phyloP scores from a whole-genome alignment of 2,113 vertebrate species.

The Corythaeola cristata region DNA sequence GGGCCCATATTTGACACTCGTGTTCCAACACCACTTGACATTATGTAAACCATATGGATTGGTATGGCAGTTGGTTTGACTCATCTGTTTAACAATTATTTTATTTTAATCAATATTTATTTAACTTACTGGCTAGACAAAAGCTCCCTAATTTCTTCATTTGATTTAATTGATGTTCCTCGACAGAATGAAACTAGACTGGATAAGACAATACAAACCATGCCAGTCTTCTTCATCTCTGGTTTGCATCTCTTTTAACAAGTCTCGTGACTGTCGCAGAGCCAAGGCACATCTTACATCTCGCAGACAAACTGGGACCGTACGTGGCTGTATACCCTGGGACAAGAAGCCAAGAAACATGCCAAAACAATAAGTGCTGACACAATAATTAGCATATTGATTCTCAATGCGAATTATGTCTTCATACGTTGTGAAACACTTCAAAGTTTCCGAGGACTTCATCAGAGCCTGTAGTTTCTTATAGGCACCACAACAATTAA shows the following conservation, averaged over 20 bases:
- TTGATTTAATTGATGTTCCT: neutral
- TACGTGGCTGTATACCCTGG: neutral
- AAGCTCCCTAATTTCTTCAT: constrained; percentile 39
- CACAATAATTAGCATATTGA: constrained; percentile 54
- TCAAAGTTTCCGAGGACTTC: constrained; percentile 17
- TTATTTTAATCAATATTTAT: constrained; percentile 58
- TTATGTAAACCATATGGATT: neutral
- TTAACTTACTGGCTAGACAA: constrained; percentile 17
- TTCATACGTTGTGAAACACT: constrained; percentile 19
- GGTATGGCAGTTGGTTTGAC: constrained; percentile 18
- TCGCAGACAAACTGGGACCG: neutral
- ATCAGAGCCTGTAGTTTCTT: constrained; percentile 5
- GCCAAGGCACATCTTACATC: neutral
- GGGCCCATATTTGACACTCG: constrained; percentile 11
- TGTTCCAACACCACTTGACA: neutral
- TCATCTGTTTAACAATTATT: constrained; percentile 10
- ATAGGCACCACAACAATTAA: neutral
- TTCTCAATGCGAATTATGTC: constrained; percentile 45
- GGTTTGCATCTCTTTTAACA: constrained; percentile 8
- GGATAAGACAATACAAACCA: constrained; percentile 5
- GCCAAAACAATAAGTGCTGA: neutral
- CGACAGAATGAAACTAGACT: neutral
- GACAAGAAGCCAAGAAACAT: neutral
- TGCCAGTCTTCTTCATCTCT: neutral
- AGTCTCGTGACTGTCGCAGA: neutral